phyloP scores from a whole-genome alignment of 53 echinoderm and acorn worm species.

The Stichopus horrens region DNA sequence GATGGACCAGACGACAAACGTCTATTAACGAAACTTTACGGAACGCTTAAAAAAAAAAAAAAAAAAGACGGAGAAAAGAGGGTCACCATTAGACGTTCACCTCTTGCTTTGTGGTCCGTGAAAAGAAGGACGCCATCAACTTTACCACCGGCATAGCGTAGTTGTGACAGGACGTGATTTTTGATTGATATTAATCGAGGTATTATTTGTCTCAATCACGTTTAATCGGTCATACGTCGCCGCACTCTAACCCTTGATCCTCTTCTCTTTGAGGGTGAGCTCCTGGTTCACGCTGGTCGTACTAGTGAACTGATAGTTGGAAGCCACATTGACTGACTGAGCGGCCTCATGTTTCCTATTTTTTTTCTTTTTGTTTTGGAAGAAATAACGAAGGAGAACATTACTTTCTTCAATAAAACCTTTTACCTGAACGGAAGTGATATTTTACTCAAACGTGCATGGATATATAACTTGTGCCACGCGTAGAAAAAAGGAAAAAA shows the following conservation, averaged over 20 bases:
- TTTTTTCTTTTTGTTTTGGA: too few relatives aligned
- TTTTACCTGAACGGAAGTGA: too few relatives aligned
- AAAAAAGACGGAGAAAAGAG: constrained; percentile 19
- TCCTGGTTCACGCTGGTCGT: background rate
- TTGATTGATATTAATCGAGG: constrained; percentile 40
- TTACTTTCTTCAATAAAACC: too few relatives aligned
- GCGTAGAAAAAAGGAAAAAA: too few relatives aligned
- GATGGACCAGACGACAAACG: constrained; percentile 30
- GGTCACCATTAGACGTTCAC: constrained; percentile 24
- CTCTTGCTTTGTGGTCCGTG: constrained; percentile 12
- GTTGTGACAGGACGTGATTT: constrained; percentile 28
- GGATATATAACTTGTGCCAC: too few relatives aligned
- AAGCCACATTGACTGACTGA: too few relatives aligned
- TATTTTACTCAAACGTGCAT: too few relatives aligned
- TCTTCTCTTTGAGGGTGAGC: background rate
- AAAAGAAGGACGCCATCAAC: constrained; percentile 38
- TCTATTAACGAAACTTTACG: background rate
- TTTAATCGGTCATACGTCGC: constrained; percentile 44
- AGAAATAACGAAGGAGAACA: too few relatives aligned
- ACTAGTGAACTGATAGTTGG: too few relatives aligned
- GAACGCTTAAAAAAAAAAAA: too few relatives aligned
- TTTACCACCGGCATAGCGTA: constrained; percentile 1
- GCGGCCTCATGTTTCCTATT: too few relatives aligned
- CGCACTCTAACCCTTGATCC: constrained; percentile 8
- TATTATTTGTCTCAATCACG: constrained; percentile 37